Evolutionary conservation across 1,140 invertebrate species (phyloP).

Genomic region (Bombyx mandarina): DNA sequence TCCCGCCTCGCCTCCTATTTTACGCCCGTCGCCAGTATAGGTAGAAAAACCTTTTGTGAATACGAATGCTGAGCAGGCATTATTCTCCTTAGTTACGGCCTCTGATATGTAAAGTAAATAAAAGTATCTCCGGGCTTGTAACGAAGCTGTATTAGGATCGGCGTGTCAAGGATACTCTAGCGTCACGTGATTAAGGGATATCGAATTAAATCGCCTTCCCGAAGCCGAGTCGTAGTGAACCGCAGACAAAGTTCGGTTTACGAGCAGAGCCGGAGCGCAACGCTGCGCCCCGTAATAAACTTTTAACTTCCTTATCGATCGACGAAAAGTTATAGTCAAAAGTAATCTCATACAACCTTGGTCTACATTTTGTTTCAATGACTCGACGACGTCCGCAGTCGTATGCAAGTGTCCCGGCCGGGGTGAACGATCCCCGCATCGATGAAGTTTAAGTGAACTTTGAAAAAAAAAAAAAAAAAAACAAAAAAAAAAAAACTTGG

Average conservation of each 20-base stretch:
- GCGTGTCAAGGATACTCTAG: not conserved
- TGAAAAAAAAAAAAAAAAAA: constrained; percentile 35
- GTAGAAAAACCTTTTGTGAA: constrained; percentile 67
- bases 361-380: constrained; percentile 65
- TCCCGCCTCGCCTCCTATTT: constrained; percentile 64
- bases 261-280: constrained; percentile 21
- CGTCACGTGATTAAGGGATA: constrained; percentile 5
- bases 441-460: constrained; percentile 64
- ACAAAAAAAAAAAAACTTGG: constrained; percentile 48
- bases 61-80: constrained; percentile 67
- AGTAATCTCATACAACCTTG: constrained; percentile 65
- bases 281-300: constrained; percentile 40
- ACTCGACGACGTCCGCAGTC: constrained; percentile 37
- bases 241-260: constrained; percentile 30
- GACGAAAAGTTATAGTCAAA: constrained; percentile 58
- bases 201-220: constrained; percentile 24
- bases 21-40: constrained; percentile 55
- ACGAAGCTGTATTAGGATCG: constrained; percentile 1
- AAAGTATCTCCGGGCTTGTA: constrained; percentile 43
- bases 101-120: constrained; percentile 66
- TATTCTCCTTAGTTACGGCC: constrained; percentile 58
- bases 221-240: not conserved
- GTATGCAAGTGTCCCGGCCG: constrained; percentile 65
- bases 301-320: constrained; percentile 64
- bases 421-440: constrained; percentile 64